Base-by-base conservation (phyloP, 64 coral and sea anemone genomes). In the Anthopleura sola region DNA sequence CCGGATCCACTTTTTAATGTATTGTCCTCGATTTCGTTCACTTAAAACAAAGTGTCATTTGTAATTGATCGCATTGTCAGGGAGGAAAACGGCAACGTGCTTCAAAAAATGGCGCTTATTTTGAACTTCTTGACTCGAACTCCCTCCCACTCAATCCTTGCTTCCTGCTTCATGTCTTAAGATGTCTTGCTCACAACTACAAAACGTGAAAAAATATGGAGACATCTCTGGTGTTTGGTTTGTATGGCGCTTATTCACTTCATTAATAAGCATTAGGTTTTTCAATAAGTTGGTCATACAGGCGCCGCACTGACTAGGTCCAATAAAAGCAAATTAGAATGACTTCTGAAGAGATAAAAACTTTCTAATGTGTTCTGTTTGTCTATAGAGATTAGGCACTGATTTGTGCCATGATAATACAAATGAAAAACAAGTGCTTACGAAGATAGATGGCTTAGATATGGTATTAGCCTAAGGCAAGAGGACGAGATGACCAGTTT, bases 221-320 rank as follows among this genome's bases (percentile, higher is more conserved):
- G n/a, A 19, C 16, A 68, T 31, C 11, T 32, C 26, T 31, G 66
- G 29, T 3, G 3, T 71, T 31, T n/a, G 15, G 47, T 79, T 79
- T 48, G 60, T 53, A 81, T 68, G 36, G 38, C 68, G 79, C 83
- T 71, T 82, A 89, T 89, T 83, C 28, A 83, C 62, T 55, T 84
- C 82, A 90, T 90, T 85, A 90, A 77, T 38, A 90, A 78, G 82
- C 84, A 90, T 90, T 68, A 84, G 68, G 48, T 83, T 21, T 77
- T 90, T 38, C 82, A 85, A 75, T 46, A 55, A 36, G 62, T 23
- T 82, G 32, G 88, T 47, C 88, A 55, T 3, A 11, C 5, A 51
- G 88, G 88, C 88, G 88, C 88, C 88, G 29, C 20, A 13, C 20
- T 23, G 55, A 36, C 68, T 57, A 37, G 64, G 21, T 79, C 33